Base-by-base conservation (phyloP, 2,797 vertebrate species). In the Momotus momota region DNA sequence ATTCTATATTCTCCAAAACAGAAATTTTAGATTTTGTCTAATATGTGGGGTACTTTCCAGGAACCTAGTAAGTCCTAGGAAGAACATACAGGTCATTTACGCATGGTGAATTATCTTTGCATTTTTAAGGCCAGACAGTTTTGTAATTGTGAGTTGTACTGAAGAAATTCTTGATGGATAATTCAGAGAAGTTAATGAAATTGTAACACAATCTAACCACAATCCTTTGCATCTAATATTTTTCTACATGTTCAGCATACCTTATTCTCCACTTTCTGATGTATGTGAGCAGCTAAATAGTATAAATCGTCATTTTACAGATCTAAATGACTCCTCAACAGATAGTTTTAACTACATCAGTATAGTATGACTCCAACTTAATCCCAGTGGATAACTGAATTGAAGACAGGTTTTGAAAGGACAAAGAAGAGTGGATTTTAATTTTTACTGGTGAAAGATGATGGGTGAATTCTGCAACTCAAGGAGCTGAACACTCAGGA, bases 381-480 rank as follows among this genome's bases (percentile, higher is more conserved):
- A 69, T 83, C 25, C 27, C 31, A 14, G 27, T 48, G 49, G 35
- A 81, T 75, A 77, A 65, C 2, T 58, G n/a, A 89, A 64, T 31
- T 64, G 57, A 87, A 87, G 60, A 14, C 17, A 80, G 14, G 7
- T 81, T 92, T 89, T 82, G 40, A 82, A 93, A 77, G 6, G 25
- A 69, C 71, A 67, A 73, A 54, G 51, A 54, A 62, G 22, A 6
- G 8, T 22, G 3, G 41, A 69, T 89, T 95, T 69, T 91, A 72
- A 79, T 81, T 95, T 86, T 88, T 79, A 78, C 19, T 75, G 64
- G 45, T 83, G 35, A 92, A 94, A 79, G 19, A 65, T 35, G 45
- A 65, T 71, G 7, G 7, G 4, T 52, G 20, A 90, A 83, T 86
- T 83, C 62, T 83, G 51, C 14, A 73, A 33, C 81, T 38, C 0